These are phyloP conservation scores for Chromobotia macracanthus DNA, from an alignment of 2,797 vertebrate species.

Conservation along the genomic window DNA sequence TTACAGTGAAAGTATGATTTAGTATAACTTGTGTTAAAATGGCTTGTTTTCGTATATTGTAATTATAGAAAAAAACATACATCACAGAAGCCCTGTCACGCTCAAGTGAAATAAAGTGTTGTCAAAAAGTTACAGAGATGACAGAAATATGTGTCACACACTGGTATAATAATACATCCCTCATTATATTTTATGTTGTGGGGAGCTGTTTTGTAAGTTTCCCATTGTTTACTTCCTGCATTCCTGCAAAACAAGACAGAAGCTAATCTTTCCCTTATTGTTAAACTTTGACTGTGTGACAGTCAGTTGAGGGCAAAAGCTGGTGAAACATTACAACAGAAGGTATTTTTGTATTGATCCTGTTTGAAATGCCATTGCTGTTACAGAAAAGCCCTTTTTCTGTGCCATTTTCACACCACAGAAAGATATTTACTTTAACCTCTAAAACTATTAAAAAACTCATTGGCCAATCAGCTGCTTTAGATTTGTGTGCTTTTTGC, in stretches of 20 bases:
- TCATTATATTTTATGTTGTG: conserved; percentile 22
- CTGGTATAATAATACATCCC: conserved; percentile 20
- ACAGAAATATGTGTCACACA: conserved; percentile 36
- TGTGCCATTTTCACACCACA: conserved; percentile 18
- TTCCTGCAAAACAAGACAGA: conserved; percentile 2
- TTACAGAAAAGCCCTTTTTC: not conserved
- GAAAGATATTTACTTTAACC: not conserved
- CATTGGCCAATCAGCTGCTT: conserved; percentile 9
- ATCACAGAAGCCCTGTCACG: conserved; percentile 22
- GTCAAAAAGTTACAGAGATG: not conserved
- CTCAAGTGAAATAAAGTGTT: conserved; percentile 14
- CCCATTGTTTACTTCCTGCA: not conserved
- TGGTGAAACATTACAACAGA: not conserved
- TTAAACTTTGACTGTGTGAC: not conserved
- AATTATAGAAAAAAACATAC: conserved; percentile 49
- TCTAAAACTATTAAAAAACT: conserved; percentile 1
- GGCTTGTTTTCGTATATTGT: conserved; percentile 39
- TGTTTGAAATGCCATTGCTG: not conserved
- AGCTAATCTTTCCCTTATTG: not conserved
- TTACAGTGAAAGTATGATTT: conserved; percentile 12
- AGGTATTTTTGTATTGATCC: not conserved
- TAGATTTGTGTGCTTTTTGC: conserved; percentile 16
- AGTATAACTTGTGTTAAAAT: conserved; percentile 34
- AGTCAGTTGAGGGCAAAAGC: not conserved
- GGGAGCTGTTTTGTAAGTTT: not conserved